phyloP scores from a whole-genome alignment of 1,140 invertebrate genomes.

The Tachypleus tridentatus region DNA sequence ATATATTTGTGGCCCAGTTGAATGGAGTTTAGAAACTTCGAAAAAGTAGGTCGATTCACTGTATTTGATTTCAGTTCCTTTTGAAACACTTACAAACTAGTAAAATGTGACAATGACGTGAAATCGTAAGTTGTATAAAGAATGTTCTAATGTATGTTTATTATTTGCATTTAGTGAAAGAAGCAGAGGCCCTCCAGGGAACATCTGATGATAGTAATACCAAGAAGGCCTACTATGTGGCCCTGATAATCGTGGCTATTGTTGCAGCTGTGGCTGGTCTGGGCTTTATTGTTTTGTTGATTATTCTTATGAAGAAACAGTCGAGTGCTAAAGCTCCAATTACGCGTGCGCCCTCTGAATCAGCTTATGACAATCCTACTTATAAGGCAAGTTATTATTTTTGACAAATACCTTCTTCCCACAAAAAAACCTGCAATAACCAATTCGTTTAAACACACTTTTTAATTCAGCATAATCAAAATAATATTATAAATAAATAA shows the following conservation, averaged over 20 bases:
- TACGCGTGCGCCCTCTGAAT: constrained; percentile 41
- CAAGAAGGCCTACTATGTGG: constrained; percentile 66
- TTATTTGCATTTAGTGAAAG: constrained; percentile 47
- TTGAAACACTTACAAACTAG: no score
- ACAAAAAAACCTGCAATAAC: no score
- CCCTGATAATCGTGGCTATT: constrained; percentile 71
- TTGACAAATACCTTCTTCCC: no score
- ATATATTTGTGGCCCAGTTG: no score
- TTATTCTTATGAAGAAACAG: constrained; percentile 63
- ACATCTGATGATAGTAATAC: constrained; percentile 53
- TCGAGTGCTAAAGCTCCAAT: constrained; percentile 54
- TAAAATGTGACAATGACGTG: no score
- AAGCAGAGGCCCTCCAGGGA: constrained; percentile 38
- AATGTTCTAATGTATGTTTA: neutral
- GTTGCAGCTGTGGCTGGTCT: constrained; percentile 68
- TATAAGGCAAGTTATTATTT: constrained; percentile 58
- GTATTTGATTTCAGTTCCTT: no score
- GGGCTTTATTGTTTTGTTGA: constrained; percentile 59
- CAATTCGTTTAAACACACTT: no score
- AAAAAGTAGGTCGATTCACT: no score
- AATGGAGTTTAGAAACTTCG: no score
- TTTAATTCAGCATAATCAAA: no score
- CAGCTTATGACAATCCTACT: constrained; percentile 83
- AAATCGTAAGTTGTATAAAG: neutral
- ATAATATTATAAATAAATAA: no score